phyloP scores from a whole-genome alignment of 2,113 vertebrate genomes.

The Coracopsis vasa region DNA sequence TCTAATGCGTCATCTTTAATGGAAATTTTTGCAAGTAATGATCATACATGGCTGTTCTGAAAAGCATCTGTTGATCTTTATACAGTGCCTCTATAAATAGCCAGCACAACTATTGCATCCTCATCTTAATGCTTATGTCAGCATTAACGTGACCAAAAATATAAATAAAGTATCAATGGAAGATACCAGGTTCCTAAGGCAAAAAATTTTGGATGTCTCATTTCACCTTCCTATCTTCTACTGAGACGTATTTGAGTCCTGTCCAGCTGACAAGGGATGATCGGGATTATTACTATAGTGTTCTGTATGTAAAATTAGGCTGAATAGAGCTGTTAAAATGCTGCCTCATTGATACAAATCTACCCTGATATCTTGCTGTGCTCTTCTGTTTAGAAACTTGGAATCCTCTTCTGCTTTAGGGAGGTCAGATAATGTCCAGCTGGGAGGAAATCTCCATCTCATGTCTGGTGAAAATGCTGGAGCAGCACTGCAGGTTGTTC shows the following conservation, averaged over 20 bases:
- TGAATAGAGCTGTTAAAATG: neutral
- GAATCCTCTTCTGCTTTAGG: neutral
- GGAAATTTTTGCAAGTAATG: neutral
- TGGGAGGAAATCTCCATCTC: neutral
- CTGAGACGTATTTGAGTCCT: neutral
- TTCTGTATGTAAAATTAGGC: neutral
- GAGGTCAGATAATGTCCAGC: neutral
- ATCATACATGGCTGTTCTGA: neutral
- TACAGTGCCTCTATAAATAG: slow-evolving; percentile 1
- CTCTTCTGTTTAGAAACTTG: neutral
- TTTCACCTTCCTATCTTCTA: neutral
- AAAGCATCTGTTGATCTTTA: slow-evolving; percentile 49
- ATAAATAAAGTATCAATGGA: neutral
- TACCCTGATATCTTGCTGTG: fast-evolving
- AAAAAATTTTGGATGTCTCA: neutral
- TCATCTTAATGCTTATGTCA: neutral
- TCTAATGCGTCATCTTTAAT: neutral
- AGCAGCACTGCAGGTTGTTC: neutral
- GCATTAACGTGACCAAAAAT: neutral
- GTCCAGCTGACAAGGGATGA: neutral
- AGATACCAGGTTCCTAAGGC: neutral
- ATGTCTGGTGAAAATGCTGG: neutral
- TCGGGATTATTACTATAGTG: neutral
- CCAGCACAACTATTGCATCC: neutral
- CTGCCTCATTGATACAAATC: neutral